These are phyloP conservation scores for Sarcophaga carnaria DNA, from an alignment of 2,888 invertebrate species.

Conservation along the genomic window DNA sequence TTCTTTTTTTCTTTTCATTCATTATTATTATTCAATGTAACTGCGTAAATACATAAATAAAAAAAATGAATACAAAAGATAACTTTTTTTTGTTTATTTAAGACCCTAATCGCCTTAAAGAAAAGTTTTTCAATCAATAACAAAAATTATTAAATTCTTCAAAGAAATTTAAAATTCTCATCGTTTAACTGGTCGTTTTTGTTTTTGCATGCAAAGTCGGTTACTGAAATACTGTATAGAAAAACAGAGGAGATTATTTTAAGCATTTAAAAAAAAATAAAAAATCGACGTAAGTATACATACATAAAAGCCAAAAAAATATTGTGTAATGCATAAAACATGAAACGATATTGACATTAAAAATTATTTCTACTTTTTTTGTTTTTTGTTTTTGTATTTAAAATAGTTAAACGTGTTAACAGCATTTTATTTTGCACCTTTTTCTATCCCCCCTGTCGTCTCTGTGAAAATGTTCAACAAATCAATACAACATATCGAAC, in stretches of 20 bases:
- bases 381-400: slow-evolving; percentile 50
- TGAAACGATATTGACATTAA: slow-evolving; percentile 62
- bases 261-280: too few relatives aligned
- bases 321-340: slow-evolving; percentile 66
- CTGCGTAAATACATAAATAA: too few relatives aligned
- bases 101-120: background rate
- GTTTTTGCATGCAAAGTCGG: background rate
- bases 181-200: background rate
- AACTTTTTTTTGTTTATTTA: background rate
- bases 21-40: too few relatives aligned
- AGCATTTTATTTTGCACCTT: slow-evolving; percentile 47
- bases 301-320: slow-evolving; percentile 14
- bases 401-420: slow-evolving; percentile 64
- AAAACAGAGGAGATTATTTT: background rate
- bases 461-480: slow-evolving; percentile 6
- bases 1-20: too few relatives aligned
- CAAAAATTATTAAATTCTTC: slow-evolving; percentile 19
- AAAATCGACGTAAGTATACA: too few relatives aligned
- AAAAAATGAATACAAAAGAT: background rate
- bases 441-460: slow-evolving; percentile 5
- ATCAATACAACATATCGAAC: background rate
- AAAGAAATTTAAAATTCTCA: background rate
- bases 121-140: slow-evolving; percentile 51
- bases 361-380: slow-evolving; percentile 1
- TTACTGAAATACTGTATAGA: too few relatives aligned